Conservation (phyloP, 1,140 invertebrate species). For the Manduca sexta region DNA sequence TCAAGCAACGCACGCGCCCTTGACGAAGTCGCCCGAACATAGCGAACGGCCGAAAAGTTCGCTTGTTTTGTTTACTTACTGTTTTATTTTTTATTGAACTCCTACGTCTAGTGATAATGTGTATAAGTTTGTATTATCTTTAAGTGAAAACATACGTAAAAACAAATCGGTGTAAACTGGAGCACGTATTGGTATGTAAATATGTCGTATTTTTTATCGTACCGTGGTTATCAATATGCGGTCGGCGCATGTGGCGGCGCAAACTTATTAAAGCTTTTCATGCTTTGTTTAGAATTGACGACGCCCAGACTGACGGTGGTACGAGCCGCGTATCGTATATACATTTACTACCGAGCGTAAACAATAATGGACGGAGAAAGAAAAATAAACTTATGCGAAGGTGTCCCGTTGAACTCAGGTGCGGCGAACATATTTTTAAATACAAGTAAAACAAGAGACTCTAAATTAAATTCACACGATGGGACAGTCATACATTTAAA, state of each 20-base stretch:
- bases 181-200: constrained; percentile 27
- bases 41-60: constrained; percentile 39
- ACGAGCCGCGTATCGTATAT: constrained; percentile 41
- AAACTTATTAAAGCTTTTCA: constrained; percentile 49
- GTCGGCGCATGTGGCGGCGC: too few relatives aligned
- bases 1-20: constrained; percentile 37
- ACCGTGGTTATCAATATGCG: constrained; percentile 42
- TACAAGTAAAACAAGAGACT: constrained; percentile 43
- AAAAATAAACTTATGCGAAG: constrained; percentile 58
- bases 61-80: constrained; percentile 53
- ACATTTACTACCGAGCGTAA: constrained; percentile 6
- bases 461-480: constrained; percentile 45
- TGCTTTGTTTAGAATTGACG: constrained; percentile 64
- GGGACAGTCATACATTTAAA: constrained; percentile 64
- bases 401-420: constrained; percentile 58
- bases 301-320: constrained; percentile 50
- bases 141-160: not conserved
- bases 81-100: constrained; percentile 40
- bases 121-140: too few relatives aligned
- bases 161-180: not conserved
- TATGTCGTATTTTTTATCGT: constrained; percentile 44
- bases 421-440: constrained; percentile 64
- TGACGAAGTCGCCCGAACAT: constrained; percentile 9
- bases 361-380: constrained; percentile 57
- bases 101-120: not conserved